Evolutionary conservation across 2,888 invertebrate genomes (phyloP), one percentile per base, ranked within the genome.

Genomic region (Diplazon laetatorius): DNA sequence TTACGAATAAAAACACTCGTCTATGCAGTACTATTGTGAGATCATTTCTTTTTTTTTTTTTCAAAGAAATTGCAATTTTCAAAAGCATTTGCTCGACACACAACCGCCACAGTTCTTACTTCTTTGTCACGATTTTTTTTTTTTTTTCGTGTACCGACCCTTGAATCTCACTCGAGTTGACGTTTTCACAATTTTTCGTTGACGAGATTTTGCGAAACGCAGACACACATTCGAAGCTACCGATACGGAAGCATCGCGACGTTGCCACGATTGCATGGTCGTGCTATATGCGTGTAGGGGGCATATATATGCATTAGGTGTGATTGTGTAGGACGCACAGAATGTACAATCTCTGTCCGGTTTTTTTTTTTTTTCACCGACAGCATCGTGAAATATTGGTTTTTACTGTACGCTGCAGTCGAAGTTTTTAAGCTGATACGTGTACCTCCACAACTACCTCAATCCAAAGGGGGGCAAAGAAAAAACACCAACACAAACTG

Each of bases 321-420:
- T 57, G 63, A 55, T 55, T 73, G 66, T 66, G 46, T 65, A 50
- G 20, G 48, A 66, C 35, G 44, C 14, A 1, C 59, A 44, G 14
- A 66, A 44, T 44, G 73, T 73, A 73, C 65, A 73, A 65, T 35
- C 57, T 30, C 20, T n/a, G n/a, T n/a, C n/a, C n/a, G n/a, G n/a
- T n/a, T n/a, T n/a, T n/a, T n/a, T n/a, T n/a, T n/a, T n/a, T n/a
- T n/a, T n/a, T n/a, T n/a, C n/a, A n/a, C n/a, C n/a, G n/a, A n/a
- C n/a, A n/a, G n/a, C n/a, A n/a, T n/a, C n/a, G n/a, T n/a, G n/a
- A n/a, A n/a, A n/a, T n/a, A n/a, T n/a, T n/a, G n/a, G n/a, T n/a
- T n/a, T n/a, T n/a, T n/a, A n/a, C n/a, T n/a, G n/a, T n/a, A n/a
- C n/a, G n/a, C n/a, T n/a, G n/a, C n/a, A n/a, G n/a, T n/a, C n/a